phyloP scores from a whole-genome alignment of 2,797 vertebrate species.

The Pagetopsis macropterus region DNA sequence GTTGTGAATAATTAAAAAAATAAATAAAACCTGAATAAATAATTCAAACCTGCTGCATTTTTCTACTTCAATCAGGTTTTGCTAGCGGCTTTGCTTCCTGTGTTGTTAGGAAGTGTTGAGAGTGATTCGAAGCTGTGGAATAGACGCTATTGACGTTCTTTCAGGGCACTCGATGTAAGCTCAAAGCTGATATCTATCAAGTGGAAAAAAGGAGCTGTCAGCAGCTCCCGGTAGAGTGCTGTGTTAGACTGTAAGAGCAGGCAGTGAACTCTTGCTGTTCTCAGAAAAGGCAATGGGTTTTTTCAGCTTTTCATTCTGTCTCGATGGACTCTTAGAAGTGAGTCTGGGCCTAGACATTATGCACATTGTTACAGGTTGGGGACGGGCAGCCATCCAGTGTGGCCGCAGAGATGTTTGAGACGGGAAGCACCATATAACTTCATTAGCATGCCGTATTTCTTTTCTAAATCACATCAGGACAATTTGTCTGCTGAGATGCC shows the following conservation, averaged over 20 bases:
- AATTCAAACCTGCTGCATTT: conserved; percentile 10
- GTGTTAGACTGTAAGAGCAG: conserved; percentile 44
- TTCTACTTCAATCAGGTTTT: conserved; percentile 21
- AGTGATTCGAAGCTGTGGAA: conserved; percentile 31
- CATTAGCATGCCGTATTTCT: conserved; percentile 75
- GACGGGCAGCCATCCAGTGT: conserved; percentile 56
- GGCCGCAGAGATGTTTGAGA: conserved; percentile 64
- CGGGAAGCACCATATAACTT: conserved; percentile 66
- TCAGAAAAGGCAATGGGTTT: conserved; percentile 38
- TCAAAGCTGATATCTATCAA: conserved; percentile 45
- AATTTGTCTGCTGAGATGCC: conserved; percentile 75
- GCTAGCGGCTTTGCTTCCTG: conserved; percentile 31
- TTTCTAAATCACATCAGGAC: conserved; percentile 84
- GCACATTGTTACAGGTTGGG: conserved; percentile 40
- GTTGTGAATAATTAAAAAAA: conserved; percentile 66
- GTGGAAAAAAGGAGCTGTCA: conserved; percentile 54
- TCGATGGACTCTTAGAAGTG: conserved; percentile 24
- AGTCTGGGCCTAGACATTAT: conserved; percentile 48
- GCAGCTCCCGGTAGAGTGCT: conserved; percentile 55
- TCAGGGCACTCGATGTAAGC: conserved; percentile 24
- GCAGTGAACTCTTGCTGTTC: conserved; percentile 29
- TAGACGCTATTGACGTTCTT: conserved; percentile 52
- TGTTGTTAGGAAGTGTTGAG: conserved; percentile 27
- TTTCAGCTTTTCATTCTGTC: conserved; percentile 26
- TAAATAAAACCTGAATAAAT: conserved; percentile 55